Conservation (phyloP, 2,888 invertebrate species). For the Celastrina argiolus region DNA sequence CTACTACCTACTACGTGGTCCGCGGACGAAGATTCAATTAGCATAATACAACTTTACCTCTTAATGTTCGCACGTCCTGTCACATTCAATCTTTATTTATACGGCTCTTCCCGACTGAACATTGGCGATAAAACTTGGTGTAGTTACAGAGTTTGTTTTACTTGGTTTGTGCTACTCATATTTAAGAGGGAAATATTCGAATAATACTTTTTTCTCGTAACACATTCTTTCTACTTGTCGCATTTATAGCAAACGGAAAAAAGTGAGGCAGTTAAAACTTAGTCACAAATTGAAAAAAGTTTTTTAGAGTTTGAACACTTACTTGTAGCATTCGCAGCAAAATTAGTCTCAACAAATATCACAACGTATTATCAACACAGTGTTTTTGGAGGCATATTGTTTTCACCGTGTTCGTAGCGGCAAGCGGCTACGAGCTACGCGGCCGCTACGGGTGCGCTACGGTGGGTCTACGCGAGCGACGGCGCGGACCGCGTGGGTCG, state of each 20-base stretch:
- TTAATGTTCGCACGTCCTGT: neutral
- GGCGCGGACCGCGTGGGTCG: constrained; percentile 64
- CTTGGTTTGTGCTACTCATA: neutral
- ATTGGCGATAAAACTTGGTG: neutral
- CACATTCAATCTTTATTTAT: neutral
- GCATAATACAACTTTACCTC: neutral
- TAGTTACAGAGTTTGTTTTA: neutral
- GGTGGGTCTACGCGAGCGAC: constrained; percentile 45
- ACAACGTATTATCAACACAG: neutral
- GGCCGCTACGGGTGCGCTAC: constrained; percentile 42
- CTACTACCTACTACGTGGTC: no score
- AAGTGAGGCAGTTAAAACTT: neutral
- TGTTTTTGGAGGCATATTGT: neutral
- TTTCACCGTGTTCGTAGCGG: neutral
- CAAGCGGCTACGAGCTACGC: constrained; percentile 41
- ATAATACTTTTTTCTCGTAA: no score
- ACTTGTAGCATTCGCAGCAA: neutral
- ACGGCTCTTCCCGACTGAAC: neutral
- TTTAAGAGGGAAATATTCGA: neutral
- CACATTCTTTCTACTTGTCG: neutral
- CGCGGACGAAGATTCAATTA: neutral
- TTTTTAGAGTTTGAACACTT: neutral
- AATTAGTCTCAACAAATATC: constrained; percentile 1
- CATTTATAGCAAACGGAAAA: neutral
- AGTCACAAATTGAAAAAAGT: neutral